phyloP scores from a whole-genome alignment of 1,140 invertebrate species.

The Drosophila ohnishii region DNA sequence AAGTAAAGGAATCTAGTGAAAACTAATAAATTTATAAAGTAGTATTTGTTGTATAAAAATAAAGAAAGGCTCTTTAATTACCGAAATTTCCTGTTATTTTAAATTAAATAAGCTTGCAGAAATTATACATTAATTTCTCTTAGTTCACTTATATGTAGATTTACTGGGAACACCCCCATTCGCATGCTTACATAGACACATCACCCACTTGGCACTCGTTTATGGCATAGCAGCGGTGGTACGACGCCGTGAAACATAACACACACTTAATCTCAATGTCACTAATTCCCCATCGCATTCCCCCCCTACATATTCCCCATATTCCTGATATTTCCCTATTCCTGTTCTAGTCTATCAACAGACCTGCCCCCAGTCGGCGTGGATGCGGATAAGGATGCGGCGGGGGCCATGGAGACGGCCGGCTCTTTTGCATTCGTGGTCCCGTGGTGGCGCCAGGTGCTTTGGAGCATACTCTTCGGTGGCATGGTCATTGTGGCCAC shows the following conservation, averaged over 20 bases:
- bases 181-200: slow-evolving; percentile 42
- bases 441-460: slow-evolving; percentile 92
- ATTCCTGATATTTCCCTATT: not conserved
- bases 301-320: not conserved
- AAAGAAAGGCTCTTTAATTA: not conserved
- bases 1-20: not conserved
- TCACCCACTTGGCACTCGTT: slow-evolving; percentile 55
- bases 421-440: slow-evolving; percentile 86
- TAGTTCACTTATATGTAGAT: slow-evolving; percentile 5
- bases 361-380: slow-evolving; percentile 29
- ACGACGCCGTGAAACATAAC: slow-evolving; percentile 48
- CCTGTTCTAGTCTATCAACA: slow-evolving; percentile 32
- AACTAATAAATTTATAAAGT: not conserved
- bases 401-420: slow-evolving; percentile 37
- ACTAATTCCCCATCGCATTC: slow-evolving; percentile 64
- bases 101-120: not conserved
- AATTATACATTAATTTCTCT: not conserved
- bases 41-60: not conserved
- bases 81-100: not conserved
- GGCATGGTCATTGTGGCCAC: slow-evolving; percentile 96
- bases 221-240: slow-evolving; percentile 23
- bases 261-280: slow-evolving; percentile 76
- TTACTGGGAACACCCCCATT: slow-evolving; percentile 24
- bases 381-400: slow-evolving; percentile 42
- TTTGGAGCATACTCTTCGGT: slow-evolving; percentile 93